Evolutionary conservation across 2,888 invertebrate genomes (phyloP).

Genomic region (Tipula helvola): DNA sequence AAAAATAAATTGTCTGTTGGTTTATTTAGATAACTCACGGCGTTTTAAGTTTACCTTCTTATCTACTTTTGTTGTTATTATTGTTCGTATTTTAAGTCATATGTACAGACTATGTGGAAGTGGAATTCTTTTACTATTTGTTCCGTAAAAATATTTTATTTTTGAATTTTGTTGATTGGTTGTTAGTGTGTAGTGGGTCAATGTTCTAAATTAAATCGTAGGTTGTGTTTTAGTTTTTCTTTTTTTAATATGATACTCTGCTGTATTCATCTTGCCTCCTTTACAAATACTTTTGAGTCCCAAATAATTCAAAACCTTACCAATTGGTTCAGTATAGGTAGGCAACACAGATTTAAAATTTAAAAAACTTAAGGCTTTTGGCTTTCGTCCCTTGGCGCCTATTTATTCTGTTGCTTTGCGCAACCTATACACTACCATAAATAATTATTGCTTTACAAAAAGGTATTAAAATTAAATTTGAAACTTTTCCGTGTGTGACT

Average conservation of each 20-base stretch:
- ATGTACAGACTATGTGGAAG: not conserved
- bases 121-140: not conserved
- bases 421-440: too few species aligned
- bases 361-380: too few species aligned
- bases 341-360: too few species aligned
- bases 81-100: not conserved
- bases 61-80: not conserved
- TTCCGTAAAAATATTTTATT: not conserved
- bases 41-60: not conserved
- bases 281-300: too few species aligned
- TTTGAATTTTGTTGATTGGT: not conserved
- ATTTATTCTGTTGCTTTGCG: too few species aligned
- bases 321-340: too few species aligned
- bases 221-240: not conserved
- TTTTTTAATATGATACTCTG: too few species aligned
- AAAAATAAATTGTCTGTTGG: not conserved
- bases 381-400: too few species aligned
- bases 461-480: not conserved
- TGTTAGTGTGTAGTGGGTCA: not conserved
- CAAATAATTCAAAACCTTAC: too few species aligned
- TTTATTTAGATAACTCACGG: not conserved
- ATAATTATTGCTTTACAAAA: too few species aligned
- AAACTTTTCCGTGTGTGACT: not conserved
- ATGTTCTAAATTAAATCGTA: not conserved
- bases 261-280: too few species aligned